Base-by-base conservation (phyloP, 2,888 invertebrate genomes). In the Torymus auratus region DNA sequence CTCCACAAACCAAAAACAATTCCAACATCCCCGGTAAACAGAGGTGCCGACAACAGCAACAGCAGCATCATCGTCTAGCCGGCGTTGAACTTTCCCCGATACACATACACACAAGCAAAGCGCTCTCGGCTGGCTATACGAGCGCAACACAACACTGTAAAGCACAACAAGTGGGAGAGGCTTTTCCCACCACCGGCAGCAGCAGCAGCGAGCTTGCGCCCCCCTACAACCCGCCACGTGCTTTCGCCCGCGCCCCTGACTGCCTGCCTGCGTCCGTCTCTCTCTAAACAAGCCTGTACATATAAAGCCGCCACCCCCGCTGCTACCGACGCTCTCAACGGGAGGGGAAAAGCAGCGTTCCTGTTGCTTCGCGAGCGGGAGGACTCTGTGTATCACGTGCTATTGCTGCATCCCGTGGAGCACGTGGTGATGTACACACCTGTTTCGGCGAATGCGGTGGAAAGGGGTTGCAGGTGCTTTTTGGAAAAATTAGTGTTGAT, bases 91-190 rank as follows among this genome's bases (percentile, higher is more conserved):
- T 91, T 91, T 90, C 91, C 89, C 90, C 89, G 58, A 76, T 58
- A 67, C 41, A 90, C 89, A 90, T 88, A 90, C 89, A 89, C 89
- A 88, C 23, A 89, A 88, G 88, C 88, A 90, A 88, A 41, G 41
- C 41, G 41, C 41, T 41, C 41, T 41, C 41, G 5, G 1, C 41
- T 41, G 7, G 41, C 41, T 41, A 41, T 10, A 10, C 5, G 89
- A 90, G 87, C 88, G 89, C 89, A 90, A 90, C 90, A 90, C 89
- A 88, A 89, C 88, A 89, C 85, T 83, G 88, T 88, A 78, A 80
- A 90, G 91, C 90, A 91, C 91, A 91, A 91, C 90, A 91, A 91
- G 91, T 90, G 91, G 90, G 87, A 87, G 88, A 87, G 88, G 87
- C 86, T 41, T 41, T 41, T 41, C 41, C 41, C 41, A 41, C 41